Conservation (phyloP, 2,113 vertebrate genomes). For the Actenoides lindsayi region DNA sequence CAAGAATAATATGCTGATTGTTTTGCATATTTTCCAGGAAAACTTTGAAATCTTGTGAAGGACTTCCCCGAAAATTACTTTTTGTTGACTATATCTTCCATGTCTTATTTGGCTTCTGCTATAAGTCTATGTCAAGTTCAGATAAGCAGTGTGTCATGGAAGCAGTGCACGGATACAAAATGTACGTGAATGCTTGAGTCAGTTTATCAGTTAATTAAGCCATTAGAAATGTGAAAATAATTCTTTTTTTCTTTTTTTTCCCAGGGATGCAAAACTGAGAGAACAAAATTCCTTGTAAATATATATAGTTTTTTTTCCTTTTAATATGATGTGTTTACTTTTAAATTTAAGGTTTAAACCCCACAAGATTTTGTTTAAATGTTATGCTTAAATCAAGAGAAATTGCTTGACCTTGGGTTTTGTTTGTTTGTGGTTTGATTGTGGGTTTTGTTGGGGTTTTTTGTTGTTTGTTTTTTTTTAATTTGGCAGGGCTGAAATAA, state of each 20-base stretch:
- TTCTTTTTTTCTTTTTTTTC: not conserved
- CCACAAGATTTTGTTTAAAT: not conserved
- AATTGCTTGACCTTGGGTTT: not conserved
- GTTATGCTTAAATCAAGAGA: not conserved
- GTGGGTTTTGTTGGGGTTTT: too few relatives aligned
- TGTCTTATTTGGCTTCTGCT: not conserved
- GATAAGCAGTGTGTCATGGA: not conserved
- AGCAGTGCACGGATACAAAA: not conserved
- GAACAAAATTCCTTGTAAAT: not conserved
- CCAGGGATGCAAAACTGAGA: not conserved
- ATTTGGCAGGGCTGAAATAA: not conserved
- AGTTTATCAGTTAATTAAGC: not conserved
- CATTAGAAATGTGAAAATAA: not conserved
- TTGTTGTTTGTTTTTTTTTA: not conserved
- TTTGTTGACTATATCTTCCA: not conserved
- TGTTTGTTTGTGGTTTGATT: not conserved
- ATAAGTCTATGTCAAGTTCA: not conserved
- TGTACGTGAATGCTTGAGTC: not conserved
- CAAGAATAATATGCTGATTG: not conserved
- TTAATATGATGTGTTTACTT: not conserved
- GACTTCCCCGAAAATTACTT: not conserved
- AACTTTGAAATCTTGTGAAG: not conserved
- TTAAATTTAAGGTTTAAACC: not conserved
- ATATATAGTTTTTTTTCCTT: not conserved
- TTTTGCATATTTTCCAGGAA: not conserved